Evolutionary conservation across 2,888 invertebrate species (phyloP), one percentile per base, ranked within the genome.

Genomic region (Dynastes tityus): DNA sequence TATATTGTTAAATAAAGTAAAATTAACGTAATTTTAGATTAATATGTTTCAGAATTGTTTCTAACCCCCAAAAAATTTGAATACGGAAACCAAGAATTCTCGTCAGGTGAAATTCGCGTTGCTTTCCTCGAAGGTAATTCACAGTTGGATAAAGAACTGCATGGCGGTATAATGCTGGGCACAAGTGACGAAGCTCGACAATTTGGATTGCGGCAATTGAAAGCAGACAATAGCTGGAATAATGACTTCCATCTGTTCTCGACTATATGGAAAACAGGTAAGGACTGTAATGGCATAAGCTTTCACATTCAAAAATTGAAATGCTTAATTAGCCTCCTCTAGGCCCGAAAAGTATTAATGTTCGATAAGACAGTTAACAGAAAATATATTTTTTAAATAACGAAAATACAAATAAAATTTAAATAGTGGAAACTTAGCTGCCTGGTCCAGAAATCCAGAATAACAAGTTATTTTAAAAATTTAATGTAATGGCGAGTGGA

Each of bases 91-190:
- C 81, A 89, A 82, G 37, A 61, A 13, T 92, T 91, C 80, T 90
- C 91, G 1, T 94, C 94, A 0, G 95, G 95, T 0, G 90, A 94
- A 84, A 91, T 97, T 55, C 92, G 94, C 67, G 89, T 97, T 13
- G 95, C 95, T 0, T 92, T 92, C 82, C 89, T 92, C 0, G 90
- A 91, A 27, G 96, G 96, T 22, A 95, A 95, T 87, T 84, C 83
- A 1, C 82, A 85, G 8, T 82, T 89, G 1, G 84, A 83, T 13
- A 81, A 82, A 16, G 81, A 83, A 68, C 67, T 88, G 3, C 80
- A 83, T 45, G 88, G 86, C 29, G 89, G 89, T 22, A 78, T 85
- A 67, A 83, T 88, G 74, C 80, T 89, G 53, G 88, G 88, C 0
- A 37, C 78, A 6, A 82, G 82, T 51, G 29, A 74, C 6, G 84